phyloP scores from a whole-genome alignment of 2,888 invertebrate genomes.

The Xiphydria camelus region DNA sequence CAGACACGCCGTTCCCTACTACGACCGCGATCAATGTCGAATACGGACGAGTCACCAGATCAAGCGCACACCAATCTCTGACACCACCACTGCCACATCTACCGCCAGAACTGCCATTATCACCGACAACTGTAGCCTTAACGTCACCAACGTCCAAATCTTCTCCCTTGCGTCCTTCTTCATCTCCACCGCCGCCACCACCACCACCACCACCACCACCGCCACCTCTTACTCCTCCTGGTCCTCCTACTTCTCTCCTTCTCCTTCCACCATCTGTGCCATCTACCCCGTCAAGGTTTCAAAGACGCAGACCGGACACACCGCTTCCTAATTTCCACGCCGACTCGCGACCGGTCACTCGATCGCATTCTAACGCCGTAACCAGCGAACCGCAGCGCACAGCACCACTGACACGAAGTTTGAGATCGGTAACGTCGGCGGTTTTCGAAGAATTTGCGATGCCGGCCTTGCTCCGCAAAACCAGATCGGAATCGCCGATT shows the following conservation, averaged over 20 bases:
- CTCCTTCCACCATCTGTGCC: too few relatives aligned
- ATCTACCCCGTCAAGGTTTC: neutral
- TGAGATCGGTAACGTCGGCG: conserved; percentile 34
- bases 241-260: too few relatives aligned
- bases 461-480: neutral
- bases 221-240: too few relatives aligned
- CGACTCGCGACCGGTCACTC: conserved; percentile 19
- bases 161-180: too few relatives aligned
- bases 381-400: conserved; percentile 3
- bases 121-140: too few relatives aligned
- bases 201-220: too few relatives aligned
- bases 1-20: conserved; percentile 8
- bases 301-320: conserved; percentile 40
- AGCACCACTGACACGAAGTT: conserved; percentile 27
- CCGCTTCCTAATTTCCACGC: conserved; percentile 33
- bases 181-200: too few relatives aligned
- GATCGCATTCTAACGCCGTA: conserved; percentile 14
- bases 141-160: too few relatives aligned
- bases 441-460: conserved; percentile 27
- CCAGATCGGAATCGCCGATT: neutral
- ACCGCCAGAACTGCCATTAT: too few relatives aligned
- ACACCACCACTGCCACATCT: conserved; percentile 9
- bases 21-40: too few relatives aligned
- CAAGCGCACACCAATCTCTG: conserved; percentile 10
- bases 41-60: conserved; percentile 26